A percentile compares a stretch with the other conserved stretches of the same genome.
phyloP scores from a whole-genome alignment of 2,113 vertebrate genomes.

The Motacilla tschutschensis region DNA sequence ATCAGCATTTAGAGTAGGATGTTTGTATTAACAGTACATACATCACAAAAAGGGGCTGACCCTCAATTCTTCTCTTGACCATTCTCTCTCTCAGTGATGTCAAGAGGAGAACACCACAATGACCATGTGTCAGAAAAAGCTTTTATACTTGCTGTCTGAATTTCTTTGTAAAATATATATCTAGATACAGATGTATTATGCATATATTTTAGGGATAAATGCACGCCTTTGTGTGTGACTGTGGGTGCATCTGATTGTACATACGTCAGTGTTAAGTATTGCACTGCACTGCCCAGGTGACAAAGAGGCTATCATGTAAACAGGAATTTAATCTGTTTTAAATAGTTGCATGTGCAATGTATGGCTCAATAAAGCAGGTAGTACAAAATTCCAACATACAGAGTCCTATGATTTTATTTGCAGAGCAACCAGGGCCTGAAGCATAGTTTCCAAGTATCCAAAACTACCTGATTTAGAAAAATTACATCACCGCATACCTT shows the following conservation, averaged over 20 bases:
- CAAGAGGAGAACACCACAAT: background rate
- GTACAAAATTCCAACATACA: background rate
- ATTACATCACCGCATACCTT: background rate
- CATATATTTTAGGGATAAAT: background rate
- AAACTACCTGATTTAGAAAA: background rate
- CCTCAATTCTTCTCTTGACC: background rate
- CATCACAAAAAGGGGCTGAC: background rate
- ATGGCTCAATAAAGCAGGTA: background rate
- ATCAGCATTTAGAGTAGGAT: background rate
- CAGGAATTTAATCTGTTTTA: background rate
- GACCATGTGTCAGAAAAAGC: background rate
- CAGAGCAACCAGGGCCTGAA: background rate
- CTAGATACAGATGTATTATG: background rate
- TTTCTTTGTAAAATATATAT: background rate
- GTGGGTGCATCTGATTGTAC: accelerated
- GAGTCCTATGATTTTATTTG: background rate
- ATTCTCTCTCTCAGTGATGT: background rate
- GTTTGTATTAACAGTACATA: background rate
- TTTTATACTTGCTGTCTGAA: background rate
- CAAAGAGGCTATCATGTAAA: background rate
- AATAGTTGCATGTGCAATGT: background rate
- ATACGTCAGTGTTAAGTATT: accelerated
- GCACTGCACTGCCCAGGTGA: background rate
- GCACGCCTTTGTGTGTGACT: accelerated
- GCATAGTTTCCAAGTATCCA: background rate